Conservation (phyloP, 2,113 vertebrate species). For the Ahaetulla prasina region DNA sequence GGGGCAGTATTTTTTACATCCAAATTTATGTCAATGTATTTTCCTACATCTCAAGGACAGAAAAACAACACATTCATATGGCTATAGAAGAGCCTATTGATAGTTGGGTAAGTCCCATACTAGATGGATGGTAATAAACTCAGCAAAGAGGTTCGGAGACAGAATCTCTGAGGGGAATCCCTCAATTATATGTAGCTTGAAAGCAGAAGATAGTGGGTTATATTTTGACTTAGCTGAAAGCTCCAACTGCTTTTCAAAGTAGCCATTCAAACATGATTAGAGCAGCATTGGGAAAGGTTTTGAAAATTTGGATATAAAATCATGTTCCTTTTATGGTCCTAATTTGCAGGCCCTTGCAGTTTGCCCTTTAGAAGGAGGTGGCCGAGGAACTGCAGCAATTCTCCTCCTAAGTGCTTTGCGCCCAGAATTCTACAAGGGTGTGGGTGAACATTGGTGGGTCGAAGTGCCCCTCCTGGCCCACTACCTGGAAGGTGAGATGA, state of each 20-base stretch:
- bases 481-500: background rate
- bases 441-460: slow-evolving; percentile 13
- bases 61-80: background rate
- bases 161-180: background rate
- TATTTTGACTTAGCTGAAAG: too few relatives aligned
- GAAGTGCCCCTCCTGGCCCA: background rate
- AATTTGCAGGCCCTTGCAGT: background rate
- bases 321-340: too few relatives aligned
- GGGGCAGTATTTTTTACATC: background rate
- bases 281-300: background rate
- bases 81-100: background rate
- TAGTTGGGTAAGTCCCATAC: background rate
- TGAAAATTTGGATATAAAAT: background rate
- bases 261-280: background rate
- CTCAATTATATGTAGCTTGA: background rate
- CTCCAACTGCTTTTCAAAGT: background rate
- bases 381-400: background rate
- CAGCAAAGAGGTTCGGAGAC: background rate
- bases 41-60: background rate
- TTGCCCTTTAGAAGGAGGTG: background rate
- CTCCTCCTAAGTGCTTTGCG: background rate
- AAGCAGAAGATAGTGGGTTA: background rate
- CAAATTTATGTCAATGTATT: background rate
- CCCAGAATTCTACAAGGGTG: background rate
- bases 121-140: too few relatives aligned